Evolutionary conservation across 2,113 vertebrate genomes (phyloP), one percentile per base, ranked within the genome.

Genomic region (Nibea coibor): DNA sequence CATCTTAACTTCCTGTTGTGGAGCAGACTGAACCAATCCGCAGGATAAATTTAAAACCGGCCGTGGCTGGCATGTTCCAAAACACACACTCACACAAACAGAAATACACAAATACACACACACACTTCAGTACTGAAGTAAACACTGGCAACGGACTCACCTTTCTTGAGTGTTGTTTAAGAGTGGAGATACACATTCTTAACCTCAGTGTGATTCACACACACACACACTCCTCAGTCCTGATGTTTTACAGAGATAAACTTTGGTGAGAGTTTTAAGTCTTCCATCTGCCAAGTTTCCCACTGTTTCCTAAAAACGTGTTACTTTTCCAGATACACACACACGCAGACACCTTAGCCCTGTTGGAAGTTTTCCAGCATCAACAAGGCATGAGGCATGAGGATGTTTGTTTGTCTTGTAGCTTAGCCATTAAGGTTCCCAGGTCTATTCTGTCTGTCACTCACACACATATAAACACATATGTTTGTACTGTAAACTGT

Each of bases 1-100:
- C 87, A 89, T 88, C 76, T 81, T 57, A 1, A 87, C 87, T 88
- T 93, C 92, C 92, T 90, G 90, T 89, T 92, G 88, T 87, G 78
- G 63, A 90, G 74, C 50, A 39, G 28, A 56, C 22, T 57, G 48
- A 64, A 81, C 58, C 80, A 19, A 76, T 54, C 82, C 75, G 73
- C 68, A 2, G 81, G 73, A 75, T 62, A 62, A n/a, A 80, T 83
- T 80, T 86, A 89, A 89, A 86, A 81, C 54, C 63, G 80, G 59
- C 54, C 45, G 39, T 9, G 28, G 59, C 58, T 72, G 83, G 81
- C 70, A 54, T 65, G 69, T 70, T 70, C 69, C 70, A 65, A 87
- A 62, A 56, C 45, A 56, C 22, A 48, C 58, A 75, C 50, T 66
- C 53, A 63, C 77, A 65, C 62, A n/a, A 64, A 61, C 72, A 81